phyloP scores from a whole-genome alignment of 2,888 invertebrate genomes.

The Nipponacmea schrenckii region DNA sequence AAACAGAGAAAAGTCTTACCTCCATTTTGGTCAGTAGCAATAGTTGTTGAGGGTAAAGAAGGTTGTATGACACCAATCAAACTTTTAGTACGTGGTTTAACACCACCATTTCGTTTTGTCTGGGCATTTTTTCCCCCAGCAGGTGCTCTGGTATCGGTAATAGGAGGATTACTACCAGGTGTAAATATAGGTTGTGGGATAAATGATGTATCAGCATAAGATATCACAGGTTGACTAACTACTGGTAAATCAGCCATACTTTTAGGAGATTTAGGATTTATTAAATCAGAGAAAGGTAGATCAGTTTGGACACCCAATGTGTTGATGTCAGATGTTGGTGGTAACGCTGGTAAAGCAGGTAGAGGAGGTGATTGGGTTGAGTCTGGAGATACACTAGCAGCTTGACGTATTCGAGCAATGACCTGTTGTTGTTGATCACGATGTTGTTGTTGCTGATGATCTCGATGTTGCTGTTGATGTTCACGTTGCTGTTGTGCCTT shows the following conservation, averaged over 20 bases:
- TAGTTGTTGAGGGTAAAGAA: background rate
- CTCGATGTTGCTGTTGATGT: constrained; percentile 54
- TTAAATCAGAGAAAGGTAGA: constrained; percentile 4
- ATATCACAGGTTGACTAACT: constrained; percentile 2
- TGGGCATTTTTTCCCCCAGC: constrained; percentile 11
- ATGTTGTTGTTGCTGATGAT: constrained; percentile 44
- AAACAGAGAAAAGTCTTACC: constrained; percentile 20
- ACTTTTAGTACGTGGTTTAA: constrained; percentile 16
- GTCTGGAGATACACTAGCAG: background rate
- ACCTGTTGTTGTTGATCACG: constrained; percentile 42
- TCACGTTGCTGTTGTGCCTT: constrained; percentile 67
- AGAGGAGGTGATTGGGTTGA: background rate
- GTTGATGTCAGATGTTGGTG: constrained; percentile 3
- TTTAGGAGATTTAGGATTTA: constrained; percentile 1
- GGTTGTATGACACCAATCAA: constrained; percentile 4
- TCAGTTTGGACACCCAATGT: background rate
- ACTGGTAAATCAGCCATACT: background rate
- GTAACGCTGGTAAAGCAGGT: background rate
- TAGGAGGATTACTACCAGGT: constrained; percentile 12
- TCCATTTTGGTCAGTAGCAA: constrained; percentile 27
- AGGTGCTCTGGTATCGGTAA: constrained; percentile 17
- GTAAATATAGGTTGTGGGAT: constrained; percentile 15
- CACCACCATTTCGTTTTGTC: constrained; percentile 19
- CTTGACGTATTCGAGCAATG: constrained; percentile 15
- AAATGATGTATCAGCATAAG: constrained; percentile 18